phyloP scores from a whole-genome alignment of 2,113 vertebrate species.

The Bolborhynchus lineola region DNA sequence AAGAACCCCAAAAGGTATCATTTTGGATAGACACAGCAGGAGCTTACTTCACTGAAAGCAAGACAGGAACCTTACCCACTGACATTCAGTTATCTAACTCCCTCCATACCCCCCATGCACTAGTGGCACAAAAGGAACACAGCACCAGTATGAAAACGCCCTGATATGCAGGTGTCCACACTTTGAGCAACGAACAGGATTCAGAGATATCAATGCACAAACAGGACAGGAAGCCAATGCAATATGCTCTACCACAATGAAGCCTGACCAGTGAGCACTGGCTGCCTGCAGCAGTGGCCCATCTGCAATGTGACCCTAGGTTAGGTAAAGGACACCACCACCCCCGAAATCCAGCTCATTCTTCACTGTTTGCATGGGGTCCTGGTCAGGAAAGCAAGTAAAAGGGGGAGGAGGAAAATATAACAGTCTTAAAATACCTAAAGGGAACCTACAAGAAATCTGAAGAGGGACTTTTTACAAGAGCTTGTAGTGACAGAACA shows the following conservation, averaged over 20 bases:
- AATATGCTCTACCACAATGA: not conserved
- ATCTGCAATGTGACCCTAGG: not conserved
- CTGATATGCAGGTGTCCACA: not conserved
- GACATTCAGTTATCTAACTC: not conserved
- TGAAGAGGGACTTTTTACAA: not conserved
- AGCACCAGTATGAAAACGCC: not conserved
- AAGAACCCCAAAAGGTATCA: accelerated
- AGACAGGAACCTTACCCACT: not conserved
- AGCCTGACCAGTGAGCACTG: not conserved
- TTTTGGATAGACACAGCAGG: not conserved
- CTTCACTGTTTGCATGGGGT: not conserved
- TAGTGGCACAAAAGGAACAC: not conserved
- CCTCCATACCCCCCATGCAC: not conserved
- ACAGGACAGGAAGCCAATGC: not conserved
- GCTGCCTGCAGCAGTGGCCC: not conserved
- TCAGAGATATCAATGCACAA: not conserved
- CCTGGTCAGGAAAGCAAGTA: not conserved
- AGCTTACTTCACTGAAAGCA: not conserved
- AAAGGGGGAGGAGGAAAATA: not conserved
- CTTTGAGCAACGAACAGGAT: not conserved
- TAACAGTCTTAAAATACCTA: not conserved
- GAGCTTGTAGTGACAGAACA: not conserved
- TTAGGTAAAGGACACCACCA: not conserved
- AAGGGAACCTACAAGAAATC: not conserved
- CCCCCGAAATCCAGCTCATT: not conserved